These are phyloP conservation scores for Bombus turneri DNA, from an alignment of 1,140 invertebrate genomes.

Conservation along the genomic window DNA sequence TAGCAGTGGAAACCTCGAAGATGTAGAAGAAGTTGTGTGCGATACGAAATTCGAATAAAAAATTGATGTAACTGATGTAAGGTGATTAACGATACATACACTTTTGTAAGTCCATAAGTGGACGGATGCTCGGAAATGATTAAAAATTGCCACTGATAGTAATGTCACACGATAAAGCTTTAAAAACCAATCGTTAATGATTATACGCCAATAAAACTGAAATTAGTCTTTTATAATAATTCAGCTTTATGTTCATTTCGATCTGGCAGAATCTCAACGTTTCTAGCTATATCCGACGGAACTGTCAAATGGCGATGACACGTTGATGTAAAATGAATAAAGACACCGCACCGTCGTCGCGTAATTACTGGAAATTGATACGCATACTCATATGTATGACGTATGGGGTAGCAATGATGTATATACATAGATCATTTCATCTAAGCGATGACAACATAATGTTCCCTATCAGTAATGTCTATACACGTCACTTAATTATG, in stretches of 20 bases:
- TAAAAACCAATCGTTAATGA: too few species aligned
- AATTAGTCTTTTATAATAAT: not conserved
- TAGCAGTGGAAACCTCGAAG: not conserved
- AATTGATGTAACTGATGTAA: too few species aligned
- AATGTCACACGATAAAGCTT: too few species aligned
- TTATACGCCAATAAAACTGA: too few species aligned
- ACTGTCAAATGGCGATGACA: conserved; percentile 23
- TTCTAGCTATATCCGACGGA: not conserved
- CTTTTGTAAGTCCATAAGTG: too few species aligned
- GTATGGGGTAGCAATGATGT: conserved; percentile 4
- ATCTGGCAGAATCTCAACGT: not conserved
- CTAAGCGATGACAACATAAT: conserved; percentile 42
- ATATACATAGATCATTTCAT: conserved; percentile 50
- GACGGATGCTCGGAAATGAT: too few species aligned
- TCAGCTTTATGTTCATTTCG: not conserved
- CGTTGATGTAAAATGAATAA: conserved; percentile 31
- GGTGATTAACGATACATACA: too few species aligned
- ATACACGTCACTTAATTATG: conserved; percentile 50
- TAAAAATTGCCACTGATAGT: too few species aligned
- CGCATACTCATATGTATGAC: conserved; percentile 8
- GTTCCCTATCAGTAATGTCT: conserved; percentile 25
- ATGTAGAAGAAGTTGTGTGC: too few species aligned
- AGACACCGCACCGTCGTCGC: not conserved
- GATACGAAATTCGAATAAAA: not conserved
- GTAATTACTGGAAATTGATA: conserved; percentile 65